Evolutionary conservation across 1,140 invertebrate genomes (phyloP).

Genomic region (Nephila pilipes): DNA sequence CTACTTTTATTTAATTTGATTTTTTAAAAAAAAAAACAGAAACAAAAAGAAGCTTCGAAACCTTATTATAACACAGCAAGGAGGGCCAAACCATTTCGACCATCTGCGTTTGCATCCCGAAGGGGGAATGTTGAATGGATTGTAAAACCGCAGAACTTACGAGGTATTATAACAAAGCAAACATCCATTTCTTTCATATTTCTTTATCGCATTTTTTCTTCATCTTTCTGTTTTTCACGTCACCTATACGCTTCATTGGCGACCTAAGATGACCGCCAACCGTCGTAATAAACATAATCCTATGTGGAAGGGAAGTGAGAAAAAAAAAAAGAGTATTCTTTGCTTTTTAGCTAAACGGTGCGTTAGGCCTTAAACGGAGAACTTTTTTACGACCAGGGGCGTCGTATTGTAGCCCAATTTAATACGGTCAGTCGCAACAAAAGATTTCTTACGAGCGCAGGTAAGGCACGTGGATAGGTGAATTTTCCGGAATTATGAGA

Average conservation of each 20-base stretch:
- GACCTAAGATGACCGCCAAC: slow-evolving; percentile 69
- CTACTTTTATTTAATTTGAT: background rate
- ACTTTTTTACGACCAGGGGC: slow-evolving; percentile 72
- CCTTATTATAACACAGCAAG: background rate
- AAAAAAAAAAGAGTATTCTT: slow-evolving; percentile 67
- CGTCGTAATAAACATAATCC: slow-evolving; percentile 71
- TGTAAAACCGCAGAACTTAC: slow-evolving; percentile 70
- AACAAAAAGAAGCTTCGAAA: background rate
- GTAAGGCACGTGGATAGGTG: slow-evolving; percentile 68
- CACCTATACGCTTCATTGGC: slow-evolving; percentile 74
- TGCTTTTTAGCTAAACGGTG: slow-evolving; percentile 71
- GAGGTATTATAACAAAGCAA: slow-evolving; percentile 67
- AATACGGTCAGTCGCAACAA: slow-evolving; percentile 71
- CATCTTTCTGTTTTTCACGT: slow-evolving; percentile 52
- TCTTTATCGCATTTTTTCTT: slow-evolving; percentile 36
- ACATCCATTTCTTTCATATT: slow-evolving; percentile 66
- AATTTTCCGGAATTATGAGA: background rate
- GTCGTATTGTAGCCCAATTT: slow-evolving; percentile 70
- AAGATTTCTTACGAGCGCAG: slow-evolving; percentile 68
- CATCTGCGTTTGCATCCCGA: background rate
- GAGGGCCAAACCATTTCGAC: background rate
- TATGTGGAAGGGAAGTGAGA: slow-evolving; percentile 19
- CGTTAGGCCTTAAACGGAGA: slow-evolving; percentile 67
- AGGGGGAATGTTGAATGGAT: slow-evolving; percentile 41
- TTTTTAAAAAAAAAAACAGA: background rate